phyloP scores from a whole-genome alignment of 2,888 invertebrate species.

The Chymomyza amoena region DNA sequence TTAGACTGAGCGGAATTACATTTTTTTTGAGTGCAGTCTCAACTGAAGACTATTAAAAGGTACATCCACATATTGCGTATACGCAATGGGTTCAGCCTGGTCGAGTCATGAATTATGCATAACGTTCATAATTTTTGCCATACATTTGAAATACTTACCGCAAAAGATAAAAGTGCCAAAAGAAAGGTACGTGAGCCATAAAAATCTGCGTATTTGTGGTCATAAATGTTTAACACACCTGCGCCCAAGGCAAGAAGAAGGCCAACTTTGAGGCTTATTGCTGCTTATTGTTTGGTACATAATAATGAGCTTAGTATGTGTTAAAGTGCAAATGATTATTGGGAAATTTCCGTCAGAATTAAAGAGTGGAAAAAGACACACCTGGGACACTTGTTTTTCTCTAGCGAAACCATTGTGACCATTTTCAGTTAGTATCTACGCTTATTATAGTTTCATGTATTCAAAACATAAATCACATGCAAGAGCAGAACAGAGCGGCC shows the following conservation, averaged over 20 bases:
- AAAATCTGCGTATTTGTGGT: conserved; percentile 42
- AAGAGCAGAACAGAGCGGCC: conserved; percentile 16
- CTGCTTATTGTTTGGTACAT: conserved; percentile 17
- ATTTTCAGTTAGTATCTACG: conserved; percentile 33
- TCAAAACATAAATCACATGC: conserved; percentile 64
- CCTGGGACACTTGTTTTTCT: conserved; percentile 1
- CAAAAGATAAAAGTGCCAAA: conserved; percentile 43
- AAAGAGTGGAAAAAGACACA: conserved; percentile 3
- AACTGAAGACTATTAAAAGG: background rate
- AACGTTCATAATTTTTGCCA: conserved; percentile 61
- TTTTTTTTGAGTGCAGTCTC: background rate
- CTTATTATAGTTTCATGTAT: conserved; percentile 64
- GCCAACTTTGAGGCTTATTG: conserved; percentile 5
- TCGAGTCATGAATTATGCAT: conserved; percentile 66
- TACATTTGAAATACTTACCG: conserved; percentile 20
- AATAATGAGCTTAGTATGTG: conserved; percentile 16
- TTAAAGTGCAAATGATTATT: conserved; percentile 28
- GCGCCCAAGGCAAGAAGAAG: conserved; percentile 34
- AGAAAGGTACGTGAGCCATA: background rate
- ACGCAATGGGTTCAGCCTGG: conserved; percentile 65
- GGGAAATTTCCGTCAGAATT: conserved; percentile 13
- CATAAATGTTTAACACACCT: conserved; percentile 73
- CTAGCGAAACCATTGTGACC: conserved; percentile 3
- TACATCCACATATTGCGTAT: conserved; percentile 47
- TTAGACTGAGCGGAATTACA: background rate